phyloP scores from a whole-genome alignment of 2,113 vertebrate genomes.

The Sciurus niger region DNA sequence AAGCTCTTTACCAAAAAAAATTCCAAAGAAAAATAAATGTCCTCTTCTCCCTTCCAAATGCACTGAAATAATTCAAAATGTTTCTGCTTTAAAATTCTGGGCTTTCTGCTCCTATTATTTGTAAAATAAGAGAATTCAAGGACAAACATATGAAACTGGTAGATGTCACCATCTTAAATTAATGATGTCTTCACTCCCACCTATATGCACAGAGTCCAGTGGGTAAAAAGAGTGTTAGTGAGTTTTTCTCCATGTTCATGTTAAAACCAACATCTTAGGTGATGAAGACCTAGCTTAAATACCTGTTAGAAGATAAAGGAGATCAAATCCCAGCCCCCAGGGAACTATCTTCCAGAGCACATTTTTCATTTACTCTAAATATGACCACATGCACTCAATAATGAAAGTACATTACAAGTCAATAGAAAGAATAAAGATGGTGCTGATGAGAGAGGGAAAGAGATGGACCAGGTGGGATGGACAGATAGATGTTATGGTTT shows the following conservation, averaged over 20 bases:
- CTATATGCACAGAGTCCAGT: neutral
- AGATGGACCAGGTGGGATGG: neutral
- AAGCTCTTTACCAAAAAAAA: constrained; percentile 56
- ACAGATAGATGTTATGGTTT: too few species aligned
- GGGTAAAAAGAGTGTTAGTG: neutral
- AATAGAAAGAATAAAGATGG: neutral
- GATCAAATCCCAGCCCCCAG: neutral
- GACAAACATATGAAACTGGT: neutral
- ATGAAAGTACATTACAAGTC: neutral
- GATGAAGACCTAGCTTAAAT: neutral
- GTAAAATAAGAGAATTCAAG: constrained; percentile 2
- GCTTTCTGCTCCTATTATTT: neutral
- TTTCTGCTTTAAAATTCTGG: constrained; percentile 12
- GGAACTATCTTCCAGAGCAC: neutral
- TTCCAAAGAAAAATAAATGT: constrained; percentile 43
- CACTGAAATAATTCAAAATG: constrained; percentile 18
- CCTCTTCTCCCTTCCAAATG: neutral
- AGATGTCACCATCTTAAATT: neutral
- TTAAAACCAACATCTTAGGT: neutral
- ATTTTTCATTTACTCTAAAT: neutral
- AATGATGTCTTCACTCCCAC: neutral
- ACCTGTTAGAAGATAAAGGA: neutral
- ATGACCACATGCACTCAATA: neutral
- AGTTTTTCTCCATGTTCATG: neutral
- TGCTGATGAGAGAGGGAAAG: neutral